Conservation (phyloP, 2,888 invertebrate species). For the Spicauda simplicius region DNA sequence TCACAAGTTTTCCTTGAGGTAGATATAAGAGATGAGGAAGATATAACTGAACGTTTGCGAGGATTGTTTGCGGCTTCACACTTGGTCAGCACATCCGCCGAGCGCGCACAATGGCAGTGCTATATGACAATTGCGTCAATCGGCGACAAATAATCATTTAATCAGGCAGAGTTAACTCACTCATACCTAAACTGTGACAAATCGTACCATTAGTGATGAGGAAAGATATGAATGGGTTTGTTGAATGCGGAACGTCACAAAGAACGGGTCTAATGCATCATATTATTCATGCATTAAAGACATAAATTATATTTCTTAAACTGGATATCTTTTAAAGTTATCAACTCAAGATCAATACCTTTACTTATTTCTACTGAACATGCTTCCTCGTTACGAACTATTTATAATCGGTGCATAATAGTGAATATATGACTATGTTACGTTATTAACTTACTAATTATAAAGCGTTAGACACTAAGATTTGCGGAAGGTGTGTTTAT, state of each 20-base stretch:
- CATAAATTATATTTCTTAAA: too few species aligned
- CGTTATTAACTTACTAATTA: background rate
- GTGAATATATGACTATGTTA: background rate
- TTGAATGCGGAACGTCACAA: background rate
- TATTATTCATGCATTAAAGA: too few species aligned
- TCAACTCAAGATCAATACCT: too few species aligned
- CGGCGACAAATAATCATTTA: slow-evolving; percentile 33
- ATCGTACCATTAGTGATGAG: slow-evolving; percentile 11
- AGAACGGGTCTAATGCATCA: background rate
- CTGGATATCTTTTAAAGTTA: too few species aligned
- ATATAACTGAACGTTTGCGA: slow-evolving; percentile 29
- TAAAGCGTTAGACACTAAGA: background rate
- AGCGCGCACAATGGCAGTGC: slow-evolving; percentile 41
- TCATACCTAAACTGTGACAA: slow-evolving; percentile 24
- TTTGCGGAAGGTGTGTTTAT: slow-evolving; percentile 6
- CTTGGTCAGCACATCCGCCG: slow-evolving; percentile 26
- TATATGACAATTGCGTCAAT: slow-evolving; percentile 41
- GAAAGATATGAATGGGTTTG: slow-evolving; percentile 14
- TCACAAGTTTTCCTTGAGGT: too few species aligned
- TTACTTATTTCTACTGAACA: background rate
- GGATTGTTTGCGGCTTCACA: slow-evolving; percentile 38
- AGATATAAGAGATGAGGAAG: slow-evolving; percentile 16
- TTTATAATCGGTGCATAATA: background rate
- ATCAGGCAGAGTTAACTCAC: slow-evolving; percentile 12
- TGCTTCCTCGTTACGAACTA: background rate